phyloP scores from a whole-genome alignment of 64 coral and sea anemone species.

The Platygyra sinensis region DNA sequence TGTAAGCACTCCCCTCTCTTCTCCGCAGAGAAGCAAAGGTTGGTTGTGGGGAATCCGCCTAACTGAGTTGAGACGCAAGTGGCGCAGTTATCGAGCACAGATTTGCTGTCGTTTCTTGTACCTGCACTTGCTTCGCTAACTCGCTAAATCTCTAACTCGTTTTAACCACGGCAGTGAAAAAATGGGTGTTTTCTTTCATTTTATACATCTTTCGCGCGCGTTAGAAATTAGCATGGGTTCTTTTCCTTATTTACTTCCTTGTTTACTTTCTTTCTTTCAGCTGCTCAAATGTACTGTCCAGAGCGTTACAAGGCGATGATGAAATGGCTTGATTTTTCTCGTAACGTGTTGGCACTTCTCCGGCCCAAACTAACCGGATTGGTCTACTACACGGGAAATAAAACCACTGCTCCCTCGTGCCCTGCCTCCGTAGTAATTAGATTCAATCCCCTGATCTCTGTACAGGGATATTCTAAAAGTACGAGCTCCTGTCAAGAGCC shows the following conservation, averaged over 20 bases:
- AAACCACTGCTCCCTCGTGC: constrained; percentile 62
- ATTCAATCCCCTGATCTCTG: constrained; percentile 28
- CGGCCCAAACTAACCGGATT: constrained; percentile 23
- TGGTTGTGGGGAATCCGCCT: too few species aligned
- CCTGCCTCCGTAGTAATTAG: constrained; percentile 42
- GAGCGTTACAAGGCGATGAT: constrained; percentile 56
- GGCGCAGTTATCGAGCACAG: too few species aligned
- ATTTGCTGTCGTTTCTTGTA: too few species aligned
- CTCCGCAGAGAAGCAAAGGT: too few species aligned
- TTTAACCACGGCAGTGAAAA: too few species aligned
- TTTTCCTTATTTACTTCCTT: not conserved
- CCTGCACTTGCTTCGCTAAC: too few species aligned
- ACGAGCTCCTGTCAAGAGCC: constrained; percentile 13
- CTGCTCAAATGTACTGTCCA: constrained; percentile 69
- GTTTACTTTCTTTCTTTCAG: not conserved
- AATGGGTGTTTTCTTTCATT: too few species aligned
- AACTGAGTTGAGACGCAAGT: too few species aligned
- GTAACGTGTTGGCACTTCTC: constrained; percentile 35
- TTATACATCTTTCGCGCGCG: too few species aligned
- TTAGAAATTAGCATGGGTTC: too few species aligned
- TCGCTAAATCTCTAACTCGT: too few species aligned
- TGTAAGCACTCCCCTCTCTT: too few species aligned
- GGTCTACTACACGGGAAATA: constrained; percentile 51
- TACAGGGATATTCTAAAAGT: constrained; percentile 38
- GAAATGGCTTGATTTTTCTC: constrained; percentile 74